Conservation (phyloP, 2,888 invertebrate genomes). For the Holacanthella duospinosa region DNA sequence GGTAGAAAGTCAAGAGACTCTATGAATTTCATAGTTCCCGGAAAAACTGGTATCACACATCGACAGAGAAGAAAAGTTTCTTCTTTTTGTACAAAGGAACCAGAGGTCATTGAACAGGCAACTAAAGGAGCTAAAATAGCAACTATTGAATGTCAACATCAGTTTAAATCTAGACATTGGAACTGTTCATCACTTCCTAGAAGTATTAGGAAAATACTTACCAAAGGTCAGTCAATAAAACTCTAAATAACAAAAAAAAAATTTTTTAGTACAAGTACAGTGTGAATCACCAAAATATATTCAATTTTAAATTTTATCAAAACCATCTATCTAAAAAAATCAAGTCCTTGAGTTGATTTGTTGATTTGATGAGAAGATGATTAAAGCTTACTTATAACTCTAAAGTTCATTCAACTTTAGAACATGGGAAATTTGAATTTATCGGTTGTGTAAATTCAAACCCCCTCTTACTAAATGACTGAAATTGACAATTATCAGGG, state of each 20-base stretch:
- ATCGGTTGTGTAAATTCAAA: no score
- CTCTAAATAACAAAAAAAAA: neutral
- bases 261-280: no score
- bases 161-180: conserved; percentile 76
- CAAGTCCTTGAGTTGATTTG: no score
- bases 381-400: no score
- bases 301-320: no score
- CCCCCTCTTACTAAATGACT: no score
- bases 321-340: no score
- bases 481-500: no score
- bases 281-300: no score
- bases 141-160: conserved; percentile 75
- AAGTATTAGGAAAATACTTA: conserved; percentile 71
- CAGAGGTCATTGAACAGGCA: conserved; percentile 68
- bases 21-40: conserved; percentile 50
- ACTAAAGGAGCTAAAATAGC: conserved; percentile 70
- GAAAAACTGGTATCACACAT: conserved; percentile 47
- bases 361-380: no score
- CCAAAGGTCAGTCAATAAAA: conserved; percentile 70
- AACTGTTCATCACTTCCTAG: conserved; percentile 73
- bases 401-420: no score
- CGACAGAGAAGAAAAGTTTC: conserved; percentile 41
- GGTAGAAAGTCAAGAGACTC: conserved; percentile 59
- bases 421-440: no score
- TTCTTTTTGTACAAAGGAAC: conserved; percentile 62